Evolutionary conservation across 2,888 invertebrate genomes (phyloP).

Genomic region (Ormyrus pomaceus): DNA sequence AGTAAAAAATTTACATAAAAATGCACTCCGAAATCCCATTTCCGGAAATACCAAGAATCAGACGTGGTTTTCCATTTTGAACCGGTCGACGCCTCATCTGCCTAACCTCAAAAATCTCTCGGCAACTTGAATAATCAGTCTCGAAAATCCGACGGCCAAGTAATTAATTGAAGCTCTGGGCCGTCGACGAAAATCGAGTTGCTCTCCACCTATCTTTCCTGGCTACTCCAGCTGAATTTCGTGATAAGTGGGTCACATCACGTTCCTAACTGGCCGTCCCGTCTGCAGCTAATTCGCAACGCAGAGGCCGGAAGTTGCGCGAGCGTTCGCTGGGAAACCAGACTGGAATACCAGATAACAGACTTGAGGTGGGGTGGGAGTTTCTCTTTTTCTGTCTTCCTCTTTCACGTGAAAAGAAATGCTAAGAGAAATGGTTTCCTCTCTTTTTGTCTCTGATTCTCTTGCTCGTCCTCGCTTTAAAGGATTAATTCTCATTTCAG

Average conservation of each 20-base stretch:
- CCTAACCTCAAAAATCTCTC: not conserved
- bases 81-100: not conserved
- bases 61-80: too few relatives aligned
- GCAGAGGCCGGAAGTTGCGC: conserved; percentile 23
- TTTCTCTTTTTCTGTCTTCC: not conserved
- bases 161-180: conserved; percentile 19
- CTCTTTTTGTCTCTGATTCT: not conserved
- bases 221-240: not conserved
- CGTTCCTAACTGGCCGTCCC: not conserved
- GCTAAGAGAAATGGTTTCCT: not conserved
- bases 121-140: not conserved
- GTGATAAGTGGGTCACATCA: conserved; percentile 26
- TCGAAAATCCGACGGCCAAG: not conserved
- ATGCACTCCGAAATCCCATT: not conserved
- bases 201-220: not conserved
- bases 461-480: not conserved
- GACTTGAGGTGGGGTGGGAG: not conserved
- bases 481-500: too few relatives aligned
- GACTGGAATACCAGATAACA: conserved; percentile 39
- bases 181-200: conserved; percentile 19
- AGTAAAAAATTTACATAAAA: not conserved
- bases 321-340: conserved; percentile 5
- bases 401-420: not conserved
- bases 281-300: conserved; percentile 21
- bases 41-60: too few relatives aligned